A percentile compares a stretch with the other conserved stretches of the same genome.
Conservation (phyloP, 1,140 invertebrate genomes). For the Trinorchestia longiramus region DNA sequence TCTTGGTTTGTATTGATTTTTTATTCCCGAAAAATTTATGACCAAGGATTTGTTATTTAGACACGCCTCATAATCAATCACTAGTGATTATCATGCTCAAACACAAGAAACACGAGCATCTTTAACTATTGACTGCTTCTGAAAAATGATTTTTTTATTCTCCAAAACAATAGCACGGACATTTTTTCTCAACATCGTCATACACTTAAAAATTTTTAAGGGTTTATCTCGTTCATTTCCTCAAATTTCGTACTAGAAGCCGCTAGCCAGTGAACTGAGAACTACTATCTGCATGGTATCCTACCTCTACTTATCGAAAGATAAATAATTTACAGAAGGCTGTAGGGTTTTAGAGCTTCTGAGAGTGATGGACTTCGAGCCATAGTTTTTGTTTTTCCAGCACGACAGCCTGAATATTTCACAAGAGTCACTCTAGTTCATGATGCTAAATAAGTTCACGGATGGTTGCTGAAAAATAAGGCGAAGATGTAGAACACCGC, state of each 20-base stretch:
- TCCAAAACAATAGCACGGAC: too few species aligned
- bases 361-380: neutral
- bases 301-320: neutral
- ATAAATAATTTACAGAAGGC: neutral
- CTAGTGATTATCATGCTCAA: neutral
- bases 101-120: neutral
- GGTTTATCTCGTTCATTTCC: neutral
- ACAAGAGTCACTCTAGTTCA: neutral
- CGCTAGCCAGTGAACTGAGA: neutral
- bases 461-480: neutral
- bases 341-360: neutral
- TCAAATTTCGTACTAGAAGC: neutral
- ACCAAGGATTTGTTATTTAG: neutral
- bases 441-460: neutral
- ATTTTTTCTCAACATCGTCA: neutral
- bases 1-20: too few species aligned
- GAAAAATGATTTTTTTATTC: neutral
- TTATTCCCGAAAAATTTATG: neutral
- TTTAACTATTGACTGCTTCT: neutral
- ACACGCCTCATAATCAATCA: neutral
- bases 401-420: neutral
- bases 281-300: neutral
- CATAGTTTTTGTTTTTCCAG: neutral
- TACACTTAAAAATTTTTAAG: neutral
- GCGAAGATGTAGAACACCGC: too few species aligned